These are phyloP conservation scores for Drosophila sp. DNA, from an alignment of 1,140 invertebrate species.

Conservation along the genomic window DNA sequence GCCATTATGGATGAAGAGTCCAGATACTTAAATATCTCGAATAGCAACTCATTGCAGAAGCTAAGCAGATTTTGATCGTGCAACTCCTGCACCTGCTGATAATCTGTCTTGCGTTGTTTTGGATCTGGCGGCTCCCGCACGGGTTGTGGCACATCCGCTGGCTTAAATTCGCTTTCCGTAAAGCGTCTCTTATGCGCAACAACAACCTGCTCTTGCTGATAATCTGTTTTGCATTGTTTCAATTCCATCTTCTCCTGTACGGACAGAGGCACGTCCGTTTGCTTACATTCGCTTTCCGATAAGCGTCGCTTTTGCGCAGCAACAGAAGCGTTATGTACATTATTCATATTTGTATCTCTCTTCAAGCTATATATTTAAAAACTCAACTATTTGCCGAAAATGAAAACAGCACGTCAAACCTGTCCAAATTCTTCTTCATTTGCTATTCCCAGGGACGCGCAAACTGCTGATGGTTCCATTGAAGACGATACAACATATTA, in stretches of 20 bases:
- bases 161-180: constrained; percentile 45
- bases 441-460: constrained; percentile 41
- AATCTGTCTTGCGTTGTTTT: constrained; percentile 60
- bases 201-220: constrained; percentile 7
- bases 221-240: no score
- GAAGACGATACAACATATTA: constrained; percentile 19
- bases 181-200: constrained; percentile 68
- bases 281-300: constrained; percentile 45
- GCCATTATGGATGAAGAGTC: constrained; percentile 85
- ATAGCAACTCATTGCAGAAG: constrained; percentile 86
- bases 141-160: constrained; percentile 10
- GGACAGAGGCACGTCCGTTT: constrained; percentile 12
- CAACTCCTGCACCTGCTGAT: constrained; percentile 1
- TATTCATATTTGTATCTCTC: constrained; percentile 52
- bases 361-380: constrained; percentile 41
- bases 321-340: constrained; percentile 54
- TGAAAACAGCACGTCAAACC: constrained; percentile 35
- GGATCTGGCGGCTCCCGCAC: constrained; percentile 20
- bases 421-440: constrained; percentile 44
- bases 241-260: constrained; percentile 18
- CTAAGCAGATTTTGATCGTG: constrained; percentile 41
- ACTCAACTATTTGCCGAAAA: constrained; percentile 49
- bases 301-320: constrained; percentile 69
- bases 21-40: constrained; percentile 86
- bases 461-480: constrained; percentile 38